Base-by-base conservation (phyloP, 2,797 vertebrate species). In the Hippopotamyrus pictus region DNA sequence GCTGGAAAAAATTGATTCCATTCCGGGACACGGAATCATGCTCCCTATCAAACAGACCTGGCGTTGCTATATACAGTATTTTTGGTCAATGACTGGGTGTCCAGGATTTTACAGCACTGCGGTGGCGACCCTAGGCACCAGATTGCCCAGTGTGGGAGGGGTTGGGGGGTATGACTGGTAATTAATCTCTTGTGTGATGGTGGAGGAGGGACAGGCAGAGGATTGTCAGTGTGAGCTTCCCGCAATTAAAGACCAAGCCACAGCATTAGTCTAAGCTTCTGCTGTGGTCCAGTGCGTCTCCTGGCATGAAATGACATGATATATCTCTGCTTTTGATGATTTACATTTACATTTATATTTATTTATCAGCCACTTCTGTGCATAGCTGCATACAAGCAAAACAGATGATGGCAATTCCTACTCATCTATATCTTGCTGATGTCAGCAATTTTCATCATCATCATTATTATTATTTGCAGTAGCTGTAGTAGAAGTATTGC, bases 191-290 rank as follows among this genome's bases (percentile, higher is more conserved):
- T 91, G 33, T 76, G 33, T 7, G 69, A 33, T 6, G 33, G 33
- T 41, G 19, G 22, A 33, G 92, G 92, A 95, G 92, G 93, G 95
- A 94, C 94, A 92, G 93, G 88, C 88, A 90, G 92, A 93, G 89
- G 33, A 41, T 82, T 89, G 90, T 91, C 62, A 92, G 93, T 89
- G 90, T 86, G 91, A 87, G 87, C 92, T 91, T 92, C 90, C 90
- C 90, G 41, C 29, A 90, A 93, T 92, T 91, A 93, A 91, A 95
- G 94, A 86, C 25, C 25, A 3, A 92, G 92, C 93, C 93, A 92
- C 91, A 76, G 91, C 93, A 90, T 91, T 94, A 93, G 94, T 96
- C 94, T 93, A 89, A 90, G 88, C 59, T 88, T 88, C 88, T 54
- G 51, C 87, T 85, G 76, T 19, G 29, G 57, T 9, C 19, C 59